These are phyloP conservation scores for Lates japonicus DNA, from an alignment of 2,797 vertebrate species.

Conservation along the genomic window DNA sequence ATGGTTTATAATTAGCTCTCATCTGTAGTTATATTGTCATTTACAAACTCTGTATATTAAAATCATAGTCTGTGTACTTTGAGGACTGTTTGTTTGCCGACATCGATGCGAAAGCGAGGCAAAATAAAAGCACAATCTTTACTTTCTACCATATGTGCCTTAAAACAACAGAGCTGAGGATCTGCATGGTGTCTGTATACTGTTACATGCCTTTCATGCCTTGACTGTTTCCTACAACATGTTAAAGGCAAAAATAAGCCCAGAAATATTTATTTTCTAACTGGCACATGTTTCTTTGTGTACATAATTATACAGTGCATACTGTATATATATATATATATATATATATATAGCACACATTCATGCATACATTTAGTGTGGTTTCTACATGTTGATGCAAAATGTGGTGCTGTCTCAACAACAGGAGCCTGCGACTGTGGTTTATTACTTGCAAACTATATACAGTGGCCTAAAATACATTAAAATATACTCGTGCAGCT, in stretches of 20 bases:
- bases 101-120: too few relatives aligned
- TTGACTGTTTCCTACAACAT: conserved; percentile 4
- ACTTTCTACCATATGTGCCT: background rate
- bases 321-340: too few relatives aligned
- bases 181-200: background rate
- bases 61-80: too few relatives aligned
- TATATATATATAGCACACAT: too few relatives aligned
- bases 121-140: too few relatives aligned
- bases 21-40: too few relatives aligned
- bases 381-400: conserved; percentile 12
- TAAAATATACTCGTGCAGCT: background rate
- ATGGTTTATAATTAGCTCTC: background rate
- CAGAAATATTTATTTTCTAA: background rate
- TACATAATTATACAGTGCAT: too few relatives aligned
- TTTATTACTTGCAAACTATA: background rate
- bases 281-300: too few relatives aligned
- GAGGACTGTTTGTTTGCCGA: background rate
- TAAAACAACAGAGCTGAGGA: background rate
- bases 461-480: too few relatives aligned
- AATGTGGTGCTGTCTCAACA: background rate
- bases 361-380: conserved; percentile 3
- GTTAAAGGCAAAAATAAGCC: background rate
- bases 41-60: too few relatives aligned
- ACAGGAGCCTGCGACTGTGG: background rate
- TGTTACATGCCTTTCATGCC: background rate